Base-by-base conservation (phyloP, 2,888 invertebrate species). In the Ptycholaimellus sp. region DNA sequence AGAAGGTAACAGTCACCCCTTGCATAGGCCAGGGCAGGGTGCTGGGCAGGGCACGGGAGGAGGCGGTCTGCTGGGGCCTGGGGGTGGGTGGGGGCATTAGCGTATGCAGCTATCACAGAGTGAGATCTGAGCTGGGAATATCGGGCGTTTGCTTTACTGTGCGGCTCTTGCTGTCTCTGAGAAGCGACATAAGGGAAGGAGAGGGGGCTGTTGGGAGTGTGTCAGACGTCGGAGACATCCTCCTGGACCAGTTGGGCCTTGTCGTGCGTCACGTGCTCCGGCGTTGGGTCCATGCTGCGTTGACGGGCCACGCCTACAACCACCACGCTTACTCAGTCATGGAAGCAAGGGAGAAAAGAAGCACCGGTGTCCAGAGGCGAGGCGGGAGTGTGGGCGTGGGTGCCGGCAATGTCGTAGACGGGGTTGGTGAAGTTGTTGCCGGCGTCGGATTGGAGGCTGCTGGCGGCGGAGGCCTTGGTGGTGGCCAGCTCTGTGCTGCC, bases 341-440 rank as follows among this genome's bases (percentile, higher is more conserved):
- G 36, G 19, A 21, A 22, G 27, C 36, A 13, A 11, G 36, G 16
- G 27, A 30, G n/a, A 2, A 20, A 33, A 9, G 40, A 25, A 3
- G 30, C 17, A 3, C 22, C n/a, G 4, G 40, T 30, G 16, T 27
- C 33, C 19, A 45, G 43, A 25, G 43, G 45, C n/a, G 42, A 38
- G 31, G 48, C 51, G 41, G 52, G 49, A 23, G 38, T 43, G 36
- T 46, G 45, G 14, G 46, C 39, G 22, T 46, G 44, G 28, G 48
- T 45, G 42, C 48, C 37, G 9, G 18, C 36, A 50, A 49, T 65
- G 56, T 93, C 90, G 62, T 90, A 93, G 78, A 90, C 85, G 33
- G 90, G 90, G 65, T 93, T 93, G 54, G 80, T 77, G 67, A 93
- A 93, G 63, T 93, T 87, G 18, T 62, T 63, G 36, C 85, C 68